These are phyloP conservation scores for Pygmarrhopalites habei DNA, from an alignment of 1,140 invertebrate species.

Conservation along the genomic window DNA sequence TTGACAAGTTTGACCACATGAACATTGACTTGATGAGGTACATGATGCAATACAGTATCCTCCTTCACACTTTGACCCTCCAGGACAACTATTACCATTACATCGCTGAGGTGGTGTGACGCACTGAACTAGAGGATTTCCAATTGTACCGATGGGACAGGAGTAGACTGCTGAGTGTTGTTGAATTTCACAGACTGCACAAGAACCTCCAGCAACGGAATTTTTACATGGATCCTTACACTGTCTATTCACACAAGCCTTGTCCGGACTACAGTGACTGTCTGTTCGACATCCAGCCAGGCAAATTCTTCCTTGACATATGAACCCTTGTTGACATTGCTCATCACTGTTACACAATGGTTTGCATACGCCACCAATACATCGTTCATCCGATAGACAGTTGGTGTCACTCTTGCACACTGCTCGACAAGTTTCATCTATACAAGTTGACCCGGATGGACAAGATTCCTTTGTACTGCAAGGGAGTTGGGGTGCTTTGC, in stretches of 20 bases:
- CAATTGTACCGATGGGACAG: constrained; percentile 69
- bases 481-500: constrained; percentile 56
- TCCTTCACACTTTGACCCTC: constrained; percentile 50
- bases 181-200: constrained; percentile 70
- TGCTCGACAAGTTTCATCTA: constrained; percentile 63
- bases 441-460: constrained; percentile 58
- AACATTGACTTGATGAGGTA: constrained; percentile 39
- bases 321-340: constrained; percentile 68
- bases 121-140: constrained; percentile 70
- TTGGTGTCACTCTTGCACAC: constrained; percentile 69
- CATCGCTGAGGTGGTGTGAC: constrained; percentile 57
- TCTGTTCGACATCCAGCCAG: constrained; percentile 75
- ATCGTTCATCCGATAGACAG: constrained; percentile 75
- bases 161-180: constrained; percentile 76
- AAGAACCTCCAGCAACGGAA: constrained; percentile 63
- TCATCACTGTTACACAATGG: constrained; percentile 75
- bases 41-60: constrained; percentile 60
- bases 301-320: constrained; percentile 78
- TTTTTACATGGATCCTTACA: constrained; percentile 74
- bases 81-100: constrained; percentile 60
- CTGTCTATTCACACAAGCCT: constrained; percentile 73
- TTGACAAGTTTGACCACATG: constrained; percentile 42
- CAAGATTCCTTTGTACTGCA: constrained; percentile 62
- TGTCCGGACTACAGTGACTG: constrained; percentile 60
- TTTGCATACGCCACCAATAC: constrained; percentile 69